A percentile compares a stretch with the other conserved stretches of the same genome.
Evolutionary conservation across 2,888 invertebrate species (phyloP).

Genomic region (Lepidochrysops patricia): DNA sequence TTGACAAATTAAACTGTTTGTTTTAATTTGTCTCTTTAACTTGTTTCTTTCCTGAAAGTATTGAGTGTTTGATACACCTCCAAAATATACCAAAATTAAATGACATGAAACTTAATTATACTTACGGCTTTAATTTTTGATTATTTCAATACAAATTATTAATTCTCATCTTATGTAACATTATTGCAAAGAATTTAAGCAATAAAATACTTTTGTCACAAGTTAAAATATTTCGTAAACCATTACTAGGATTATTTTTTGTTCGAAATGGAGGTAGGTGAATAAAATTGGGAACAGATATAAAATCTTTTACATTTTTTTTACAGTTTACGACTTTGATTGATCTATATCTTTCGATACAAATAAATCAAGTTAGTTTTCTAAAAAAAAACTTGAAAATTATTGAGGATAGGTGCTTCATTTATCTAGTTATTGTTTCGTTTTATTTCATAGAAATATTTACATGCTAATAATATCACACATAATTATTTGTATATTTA

Average conservation of each 20-base stretch:
- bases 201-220: slow-evolving; percentile 25
- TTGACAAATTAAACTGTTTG: too few species aligned
- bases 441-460: too few species aligned
- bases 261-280: not conserved
- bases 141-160: not conserved
- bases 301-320: not conserved
- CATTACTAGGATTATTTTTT: not conserved
- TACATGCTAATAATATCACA: too few species aligned
- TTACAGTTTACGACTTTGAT: too few species aligned
- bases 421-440: too few species aligned
- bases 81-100: too few species aligned
- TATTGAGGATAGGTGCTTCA: too few species aligned
- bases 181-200: slow-evolving; percentile 19
- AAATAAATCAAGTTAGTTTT: not conserved
- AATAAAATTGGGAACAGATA: not conserved
- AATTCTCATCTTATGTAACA: not conserved
- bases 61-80: not conserved
- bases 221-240: not conserved
- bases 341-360: not conserved
- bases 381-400: too few species aligned
- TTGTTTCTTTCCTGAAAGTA: not conserved
- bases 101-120: not conserved
- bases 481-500: too few species aligned
- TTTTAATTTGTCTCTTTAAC: not conserved
- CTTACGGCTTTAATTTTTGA: not conserved